Conservation (phyloP, 2,888 invertebrate species). For the Aphodius sticticus region DNA sequence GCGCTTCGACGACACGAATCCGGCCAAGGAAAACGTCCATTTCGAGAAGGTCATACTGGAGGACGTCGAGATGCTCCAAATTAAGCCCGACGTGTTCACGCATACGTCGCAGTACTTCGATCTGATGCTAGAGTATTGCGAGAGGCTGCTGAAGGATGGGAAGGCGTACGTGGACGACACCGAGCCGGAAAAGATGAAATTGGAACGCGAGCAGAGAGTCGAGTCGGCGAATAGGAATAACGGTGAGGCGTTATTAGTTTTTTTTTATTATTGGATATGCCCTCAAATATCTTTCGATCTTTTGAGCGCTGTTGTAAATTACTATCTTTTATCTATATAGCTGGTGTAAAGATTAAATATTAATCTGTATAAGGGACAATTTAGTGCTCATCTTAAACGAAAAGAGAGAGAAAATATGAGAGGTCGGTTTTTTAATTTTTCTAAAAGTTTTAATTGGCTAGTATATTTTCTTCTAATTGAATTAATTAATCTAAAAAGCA, state of each 20-base stretch:
- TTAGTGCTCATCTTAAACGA: too few relatives aligned
- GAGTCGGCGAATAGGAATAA: constrained; percentile 88
- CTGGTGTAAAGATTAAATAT: too few relatives aligned
- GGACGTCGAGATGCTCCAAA: constrained; percentile 89
- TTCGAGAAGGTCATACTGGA: constrained; percentile 97
- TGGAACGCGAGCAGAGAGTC: constrained; percentile 86
- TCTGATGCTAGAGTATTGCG: constrained; percentile 86
- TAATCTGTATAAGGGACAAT: too few relatives aligned
- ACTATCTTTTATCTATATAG: neutral
- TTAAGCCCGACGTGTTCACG: constrained; percentile 91
- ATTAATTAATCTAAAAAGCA: too few relatives aligned
- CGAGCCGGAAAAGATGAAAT: constrained; percentile 92
- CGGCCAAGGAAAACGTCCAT: constrained; percentile 96
- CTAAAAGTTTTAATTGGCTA: too few relatives aligned
- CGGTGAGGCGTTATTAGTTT: constrained; percentile 66
- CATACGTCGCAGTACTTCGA: constrained; percentile 98
- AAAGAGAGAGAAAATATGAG: too few relatives aligned
- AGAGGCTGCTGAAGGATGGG: constrained; percentile 84
- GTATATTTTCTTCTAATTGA: too few relatives aligned
- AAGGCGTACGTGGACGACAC: constrained; percentile 98
- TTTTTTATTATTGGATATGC: neutral
- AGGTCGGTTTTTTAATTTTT: too few relatives aligned
- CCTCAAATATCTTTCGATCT: neutral
- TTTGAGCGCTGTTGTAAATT: neutral
- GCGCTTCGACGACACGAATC: constrained; percentile 99